Percentiles rank a stretch among this genome's conserved stretches.
phyloP scores from a whole-genome alignment of 2,888 invertebrate species.

The Epistrophe eligans region DNA sequence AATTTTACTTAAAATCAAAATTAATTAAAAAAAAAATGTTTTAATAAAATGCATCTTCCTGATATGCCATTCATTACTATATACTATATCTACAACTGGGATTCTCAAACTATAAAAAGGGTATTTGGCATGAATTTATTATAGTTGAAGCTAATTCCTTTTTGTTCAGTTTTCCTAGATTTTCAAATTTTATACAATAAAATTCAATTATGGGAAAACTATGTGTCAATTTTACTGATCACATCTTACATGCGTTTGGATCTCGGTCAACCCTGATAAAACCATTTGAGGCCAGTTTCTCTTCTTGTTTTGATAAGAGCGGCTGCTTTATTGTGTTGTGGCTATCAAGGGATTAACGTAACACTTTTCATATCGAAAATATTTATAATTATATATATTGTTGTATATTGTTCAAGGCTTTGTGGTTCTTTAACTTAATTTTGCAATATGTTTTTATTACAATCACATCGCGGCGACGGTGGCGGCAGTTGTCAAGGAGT shows the following conservation, averaged over 20 bases:
- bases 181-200: not conserved
- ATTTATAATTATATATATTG: conserved; percentile 7
- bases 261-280: conserved; percentile 55
- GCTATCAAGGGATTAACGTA: conserved; percentile 32
- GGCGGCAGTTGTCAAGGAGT: conserved; percentile 1
- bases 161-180: no score
- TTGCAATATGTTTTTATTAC: conserved; percentile 43
- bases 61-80: no score
- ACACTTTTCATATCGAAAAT: not conserved
- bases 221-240: conserved; percentile 36
- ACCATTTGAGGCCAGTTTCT: conserved; percentile 7
- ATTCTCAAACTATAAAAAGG: no score
- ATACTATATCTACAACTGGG: no score
- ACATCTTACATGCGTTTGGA: conserved; percentile 21
- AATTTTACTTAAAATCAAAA: no score
- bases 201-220: conserved; percentile 13
- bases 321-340: conserved; percentile 28
- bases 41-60: no score
- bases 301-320: conserved; percentile 50
- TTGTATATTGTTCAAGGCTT: conserved; percentile 16
- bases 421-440: conserved; percentile 49
- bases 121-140: no score
- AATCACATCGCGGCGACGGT: conserved; percentile 44
- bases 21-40: no score
- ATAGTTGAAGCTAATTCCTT: no score